Base-by-base conservation (phyloP, 2,113 vertebrate genomes). In the Oncorhynchus masou region DNA sequence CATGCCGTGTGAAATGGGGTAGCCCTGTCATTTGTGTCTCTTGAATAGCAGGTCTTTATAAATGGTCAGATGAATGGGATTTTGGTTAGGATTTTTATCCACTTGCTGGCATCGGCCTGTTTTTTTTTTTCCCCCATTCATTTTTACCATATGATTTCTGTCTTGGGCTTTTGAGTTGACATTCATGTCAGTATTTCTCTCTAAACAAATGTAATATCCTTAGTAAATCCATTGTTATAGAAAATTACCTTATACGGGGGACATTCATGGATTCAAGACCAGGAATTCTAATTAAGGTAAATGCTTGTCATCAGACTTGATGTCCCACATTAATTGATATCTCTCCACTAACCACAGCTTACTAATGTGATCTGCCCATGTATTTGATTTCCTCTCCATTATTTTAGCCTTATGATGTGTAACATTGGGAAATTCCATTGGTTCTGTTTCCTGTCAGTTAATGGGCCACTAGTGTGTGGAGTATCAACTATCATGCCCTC, bases 221-320 rank as follows among this genome's bases (percentile, higher is more conserved):
- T 48, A 59, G 65, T 13, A 45, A 45, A 76, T 85, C 83, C 68
- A 73, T 80, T 75, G 72, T 68, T 68, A 65, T 87, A 9, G 9
- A 45, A 45, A 80, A 83, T 81, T 82, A 62, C 78, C 81, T 72
- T 78, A 78, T 77, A 76, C 51, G 64, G 77, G 67, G 51, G 57
- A 84, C 66, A 71, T 68, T 34, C 20, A 25, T 70, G 78, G 9
- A 45, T 45, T 45, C 39, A 45, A 45, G 39, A 45, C 39, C 39
- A 45, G 39, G 9, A 45, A 45, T 45, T 11, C 2, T 45, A 45
- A 45, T 45, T 45, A 11, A 45, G 76, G 76, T 74, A 79, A 79
- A 77, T 78, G 82, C 81, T 79, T 77, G 79, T 82, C 83, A 79
- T 80, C 76, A 84, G 70, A 80, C 70, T 64, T 82, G 75, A 85